A percentile compares a stretch with the other conserved stretches of the same genome.
Evolutionary conservation across 1,140 invertebrate species (phyloP).

Genomic region (Scaptomyza montana): DNA sequence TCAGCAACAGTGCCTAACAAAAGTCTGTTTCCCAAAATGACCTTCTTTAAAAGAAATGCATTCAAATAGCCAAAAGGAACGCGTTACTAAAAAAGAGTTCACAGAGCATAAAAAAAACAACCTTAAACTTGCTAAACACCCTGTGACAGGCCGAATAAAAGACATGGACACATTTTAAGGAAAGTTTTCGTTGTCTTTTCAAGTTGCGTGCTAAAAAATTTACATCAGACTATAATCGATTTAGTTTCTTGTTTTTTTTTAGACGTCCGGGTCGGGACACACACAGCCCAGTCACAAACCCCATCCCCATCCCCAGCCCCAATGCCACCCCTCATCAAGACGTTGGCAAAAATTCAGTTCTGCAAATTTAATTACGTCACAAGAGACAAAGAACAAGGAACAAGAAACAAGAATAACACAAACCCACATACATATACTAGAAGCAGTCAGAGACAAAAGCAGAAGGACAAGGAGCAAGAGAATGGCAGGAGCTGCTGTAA

Average conservation of each 20-base stretch:
- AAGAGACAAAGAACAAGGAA: slow-evolving; percentile 25
- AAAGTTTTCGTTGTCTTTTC: slow-evolving; percentile 17
- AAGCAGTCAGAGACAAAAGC: neutral
- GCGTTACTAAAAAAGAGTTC: no score
- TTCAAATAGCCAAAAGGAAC: no score
- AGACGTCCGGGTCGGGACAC: no score
- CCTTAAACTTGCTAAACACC: no score
- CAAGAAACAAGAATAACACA: slow-evolving; percentile 3
- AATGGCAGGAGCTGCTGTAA: neutral
- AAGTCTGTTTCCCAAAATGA: no score
- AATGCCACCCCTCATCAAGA: neutral
- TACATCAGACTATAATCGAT: slow-evolving; percentile 71
- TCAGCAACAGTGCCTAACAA: no score
- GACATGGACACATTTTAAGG: neutral
- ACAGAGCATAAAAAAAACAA: no score
- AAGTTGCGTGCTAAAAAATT: slow-evolving; percentile 24
- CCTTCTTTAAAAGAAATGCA: no score
- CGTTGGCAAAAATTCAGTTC: slow-evolving; percentile 1
- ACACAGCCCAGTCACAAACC: neutral
- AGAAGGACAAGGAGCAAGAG: neutral
- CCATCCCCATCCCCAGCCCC: no score
- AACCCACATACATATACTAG: slow-evolving; percentile 1
- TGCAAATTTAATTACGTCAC: slow-evolving; percentile 75
- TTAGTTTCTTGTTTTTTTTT: slow-evolving; percentile 41
- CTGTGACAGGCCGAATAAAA: neutral